Conservation (phyloP, 2,888 invertebrate species). For the Melangyna quadrimaculata region DNA sequence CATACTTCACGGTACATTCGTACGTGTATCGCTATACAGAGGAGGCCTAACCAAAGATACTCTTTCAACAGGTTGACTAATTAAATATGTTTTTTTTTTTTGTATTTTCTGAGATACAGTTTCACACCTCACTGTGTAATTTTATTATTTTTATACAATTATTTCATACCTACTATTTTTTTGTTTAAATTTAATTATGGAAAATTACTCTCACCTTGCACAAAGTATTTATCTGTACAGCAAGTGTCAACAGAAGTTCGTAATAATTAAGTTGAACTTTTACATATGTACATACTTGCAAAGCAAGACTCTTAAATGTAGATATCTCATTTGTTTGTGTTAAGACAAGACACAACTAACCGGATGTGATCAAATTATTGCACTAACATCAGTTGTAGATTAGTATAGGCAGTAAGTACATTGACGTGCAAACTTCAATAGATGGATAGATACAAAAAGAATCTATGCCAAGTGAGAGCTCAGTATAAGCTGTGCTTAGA, state of each 20-base stretch:
- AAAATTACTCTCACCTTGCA: conserved; percentile 24
- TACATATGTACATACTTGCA: background rate
- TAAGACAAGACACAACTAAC: conserved; percentile 17
- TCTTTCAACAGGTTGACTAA: conserved; percentile 59
- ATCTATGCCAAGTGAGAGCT: conserved; percentile 38
- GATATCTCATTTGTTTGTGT: background rate
- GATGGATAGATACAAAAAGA: background rate
- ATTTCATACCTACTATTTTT: background rate
- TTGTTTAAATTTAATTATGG: background rate
- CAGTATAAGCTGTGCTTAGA: background rate
- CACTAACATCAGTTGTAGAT: background rate
- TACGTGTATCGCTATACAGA: background rate
- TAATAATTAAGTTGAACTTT: background rate
- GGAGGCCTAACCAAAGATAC: background rate
- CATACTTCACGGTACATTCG: conserved; percentile 16
- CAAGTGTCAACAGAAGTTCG: conserved; percentile 36
- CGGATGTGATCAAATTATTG: conserved; percentile 54
- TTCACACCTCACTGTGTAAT: conserved; percentile 41
- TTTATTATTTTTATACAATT: background rate
- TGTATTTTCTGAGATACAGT: background rate
- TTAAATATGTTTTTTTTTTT: conserved; percentile 17
- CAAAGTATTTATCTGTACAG: background rate
- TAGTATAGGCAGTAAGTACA: background rate
- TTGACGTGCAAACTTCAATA: conserved; percentile 52
- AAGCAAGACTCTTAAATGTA: conserved; percentile 7